Conservation (phyloP, 1,140 invertebrate genomes). For the Uloborus diversus region DNA sequence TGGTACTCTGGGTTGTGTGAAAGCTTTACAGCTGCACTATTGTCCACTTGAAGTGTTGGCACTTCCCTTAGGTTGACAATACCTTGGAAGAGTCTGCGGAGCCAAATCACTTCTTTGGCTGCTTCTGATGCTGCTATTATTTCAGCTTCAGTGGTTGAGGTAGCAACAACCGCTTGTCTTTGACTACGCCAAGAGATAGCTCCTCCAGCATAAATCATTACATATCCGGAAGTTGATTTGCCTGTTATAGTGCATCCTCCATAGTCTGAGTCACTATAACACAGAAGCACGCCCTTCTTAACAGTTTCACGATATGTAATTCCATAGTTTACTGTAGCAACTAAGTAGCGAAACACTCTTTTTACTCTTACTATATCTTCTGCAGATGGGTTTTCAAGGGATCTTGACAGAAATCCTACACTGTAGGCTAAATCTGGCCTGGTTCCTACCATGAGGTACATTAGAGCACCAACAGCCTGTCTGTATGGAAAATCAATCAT, state of each 20-base stretch:
- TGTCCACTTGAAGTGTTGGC: slow-evolving; percentile 60
- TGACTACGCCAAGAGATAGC: slow-evolving; percentile 34
- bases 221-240: slow-evolving; percentile 14
- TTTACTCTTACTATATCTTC: slow-evolving; percentile 65
- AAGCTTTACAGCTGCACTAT: slow-evolving; percentile 61
- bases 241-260: slow-evolving; percentile 60
- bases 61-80: neutral
- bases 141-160: slow-evolving; percentile 51
- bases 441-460: slow-evolving; percentile 65
- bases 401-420: slow-evolving; percentile 59
- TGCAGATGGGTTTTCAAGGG: slow-evolving; percentile 7
- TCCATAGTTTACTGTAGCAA: slow-evolving; percentile 60
- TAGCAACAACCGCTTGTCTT: slow-evolving; percentile 16
- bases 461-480: slow-evolving; percentile 60
- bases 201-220: slow-evolving; percentile 5
- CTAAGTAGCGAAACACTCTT: slow-evolving; percentile 66
- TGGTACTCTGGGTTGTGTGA: slow-evolving; percentile 65
- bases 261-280: slow-evolving; percentile 65
- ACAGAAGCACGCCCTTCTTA: neutral
- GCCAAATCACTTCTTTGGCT: slow-evolving; percentile 35
- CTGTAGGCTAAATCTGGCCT: slow-evolving; percentile 67
- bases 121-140: slow-evolving; percentile 5
- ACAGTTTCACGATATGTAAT: neutral
- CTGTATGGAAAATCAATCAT: slow-evolving; percentile 43
- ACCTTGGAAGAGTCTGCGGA: neutral